Evolutionary conservation across 2,797 vertebrate species (phyloP).

Genomic region (Leucoraja ocellata): DNA sequence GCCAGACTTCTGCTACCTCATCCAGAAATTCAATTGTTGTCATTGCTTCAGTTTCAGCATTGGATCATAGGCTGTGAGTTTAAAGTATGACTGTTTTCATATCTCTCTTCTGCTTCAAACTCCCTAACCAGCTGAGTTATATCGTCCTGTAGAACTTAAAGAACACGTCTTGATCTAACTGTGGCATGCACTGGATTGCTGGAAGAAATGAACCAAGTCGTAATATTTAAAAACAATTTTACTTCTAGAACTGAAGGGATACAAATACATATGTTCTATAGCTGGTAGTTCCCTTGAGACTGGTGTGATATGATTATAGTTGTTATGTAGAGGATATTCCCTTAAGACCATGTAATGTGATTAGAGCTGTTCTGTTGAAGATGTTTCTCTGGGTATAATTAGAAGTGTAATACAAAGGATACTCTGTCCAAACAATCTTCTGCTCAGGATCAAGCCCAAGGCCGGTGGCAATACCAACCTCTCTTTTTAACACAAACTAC

Average conservation of each 20-base stretch:
- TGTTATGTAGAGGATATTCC: constrained; percentile 35
- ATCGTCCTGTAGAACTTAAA: background rate
- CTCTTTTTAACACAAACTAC: background rate
- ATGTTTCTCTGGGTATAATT: constrained; percentile 31
- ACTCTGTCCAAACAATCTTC: background rate
- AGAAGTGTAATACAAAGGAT: constrained; percentile 22
- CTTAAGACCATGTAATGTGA: constrained; percentile 33
- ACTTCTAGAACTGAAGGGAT: background rate
- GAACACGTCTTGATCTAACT: background rate
- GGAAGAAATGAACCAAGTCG: background rate
- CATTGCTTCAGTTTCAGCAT: background rate
- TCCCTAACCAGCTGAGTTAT: background rate
- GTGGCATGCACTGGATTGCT: background rate
- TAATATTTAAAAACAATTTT: background rate
- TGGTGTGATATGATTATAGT: constrained; percentile 28
- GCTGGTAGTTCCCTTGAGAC: constrained; percentile 9
- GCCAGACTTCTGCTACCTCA: background rate
- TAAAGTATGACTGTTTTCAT: background rate
- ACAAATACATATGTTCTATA: background rate
- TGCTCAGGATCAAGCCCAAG: background rate
- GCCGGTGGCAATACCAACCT: background rate
- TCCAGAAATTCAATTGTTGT: background rate
- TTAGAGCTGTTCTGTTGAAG: constrained; percentile 21
- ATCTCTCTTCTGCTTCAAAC: background rate
- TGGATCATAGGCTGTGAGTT: background rate